Base-by-base conservation (phyloP, 2,113 vertebrate genomes). In the Zosterops japonicus region DNA sequence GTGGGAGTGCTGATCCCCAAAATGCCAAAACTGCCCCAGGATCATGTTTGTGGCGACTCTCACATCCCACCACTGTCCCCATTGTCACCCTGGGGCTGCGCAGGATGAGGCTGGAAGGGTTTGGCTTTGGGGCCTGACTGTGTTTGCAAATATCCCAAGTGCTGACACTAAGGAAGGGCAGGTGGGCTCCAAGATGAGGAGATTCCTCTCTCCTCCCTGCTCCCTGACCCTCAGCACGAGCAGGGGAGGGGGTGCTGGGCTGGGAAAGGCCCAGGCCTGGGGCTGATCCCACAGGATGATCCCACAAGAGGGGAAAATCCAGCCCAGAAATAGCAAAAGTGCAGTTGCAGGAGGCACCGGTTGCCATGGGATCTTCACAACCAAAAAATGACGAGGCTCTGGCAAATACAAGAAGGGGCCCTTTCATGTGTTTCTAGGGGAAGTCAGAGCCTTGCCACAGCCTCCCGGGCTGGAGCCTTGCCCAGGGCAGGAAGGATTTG, bases 331-430 rank as follows among this genome's bases (percentile, higher is more conserved):
- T 17, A 89, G 94, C 89, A 5, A 52, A n/a, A 61, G 50, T 1
- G 35, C 60, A 5, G 89, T 7, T 3, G 61, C 83, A 74, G 80
- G 29, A 92, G 93, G 91, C 68, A 1, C 71, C 4, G 86, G 96
- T 96, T 96, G 96, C 96, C 93, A 93, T 96, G 95, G 96, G 96
- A 96, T 95, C 95, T 24, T 65, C 94, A 49, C 68, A 74, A 8
- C 87, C 89, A 2, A 42, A 93, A 92, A 17, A 17, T 31, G 89
- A 19, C 67, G 39, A 89, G 87, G 87, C 87, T 57, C 93, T 95
- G 96, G 94, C 91, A 88, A 13, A 68, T 2, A 61, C 96, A 83
- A 94, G 94, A 94, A 96, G 60, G 47, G 88, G 91, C 77, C 91
- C 80, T 95, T 96, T 93, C 68, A 83, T 91, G 80, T 36, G 80